These are phyloP conservation scores for Reinhardtius hippoglossoides DNA, from an alignment of 2,113 vertebrate genomes.

Conservation along the genomic window DNA sequence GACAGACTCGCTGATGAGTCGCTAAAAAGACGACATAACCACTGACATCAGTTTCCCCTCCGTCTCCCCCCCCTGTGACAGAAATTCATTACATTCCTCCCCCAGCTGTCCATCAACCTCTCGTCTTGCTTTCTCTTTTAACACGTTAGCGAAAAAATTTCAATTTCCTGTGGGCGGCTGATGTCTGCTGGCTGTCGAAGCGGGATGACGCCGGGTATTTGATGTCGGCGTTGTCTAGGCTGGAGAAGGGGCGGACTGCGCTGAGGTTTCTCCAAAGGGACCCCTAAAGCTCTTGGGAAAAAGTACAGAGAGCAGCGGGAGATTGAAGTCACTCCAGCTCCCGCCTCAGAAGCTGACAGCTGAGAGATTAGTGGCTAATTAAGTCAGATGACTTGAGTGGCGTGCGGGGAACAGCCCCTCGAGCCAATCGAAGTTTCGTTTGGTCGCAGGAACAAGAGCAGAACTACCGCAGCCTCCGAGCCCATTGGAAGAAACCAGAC, in stretches of 20 bases:
- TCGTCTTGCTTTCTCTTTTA: conserved; percentile 1
- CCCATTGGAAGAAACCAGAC: conserved; percentile 39
- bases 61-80: conserved; percentile 6
- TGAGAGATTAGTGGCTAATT: conserved; percentile 78
- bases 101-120: conserved; percentile 54
- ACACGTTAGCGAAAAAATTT: conserved; percentile 49
- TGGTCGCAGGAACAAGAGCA: conserved; percentile 46
- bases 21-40: conserved; percentile 28
- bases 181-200: conserved; percentile 55
- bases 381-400: conserved; percentile 69
- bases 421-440: conserved; percentile 63
- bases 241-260: conserved; percentile 13
- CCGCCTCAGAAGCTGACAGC: conserved; percentile 71
- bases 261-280: conserved; percentile 39
- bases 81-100: conserved; percentile 56
- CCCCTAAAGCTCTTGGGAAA: conserved; percentile 57
- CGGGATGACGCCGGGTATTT: conserved; percentile 44
- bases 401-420: conserved; percentile 58
- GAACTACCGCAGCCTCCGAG: conserved; percentile 15
- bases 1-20: conserved; percentile 26
- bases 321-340: conserved; percentile 72
- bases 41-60: conserved; percentile 35
- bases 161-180: conserved; percentile 70
- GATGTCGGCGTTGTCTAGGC: conserved; percentile 45
- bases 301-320: conserved; percentile 49